These are phyloP conservation scores for Apodemia hepburni DNA, from an alignment of 2,888 invertebrate species.

Conservation along the genomic window DNA sequence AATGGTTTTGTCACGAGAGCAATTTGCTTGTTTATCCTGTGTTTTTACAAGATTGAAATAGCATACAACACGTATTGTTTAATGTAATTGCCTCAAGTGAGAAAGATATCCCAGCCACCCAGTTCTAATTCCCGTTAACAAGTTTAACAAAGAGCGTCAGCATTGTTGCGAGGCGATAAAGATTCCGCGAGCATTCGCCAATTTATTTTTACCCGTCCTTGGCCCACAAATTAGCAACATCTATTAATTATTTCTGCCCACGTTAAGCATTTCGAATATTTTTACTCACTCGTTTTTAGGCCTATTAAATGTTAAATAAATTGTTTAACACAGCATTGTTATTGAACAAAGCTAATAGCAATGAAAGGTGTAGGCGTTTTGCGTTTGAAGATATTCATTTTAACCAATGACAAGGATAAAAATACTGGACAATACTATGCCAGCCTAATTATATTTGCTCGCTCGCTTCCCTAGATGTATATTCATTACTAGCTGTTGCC, in stretches of 20 bases:
- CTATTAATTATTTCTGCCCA: background rate
- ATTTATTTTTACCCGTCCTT: conserved; percentile 3
- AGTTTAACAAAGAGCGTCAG: background rate
- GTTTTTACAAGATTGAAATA: too few relatives aligned
- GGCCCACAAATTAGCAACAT: background rate
- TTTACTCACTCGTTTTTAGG: background rate
- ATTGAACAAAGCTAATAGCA: background rate
- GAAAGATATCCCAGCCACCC: background rate
- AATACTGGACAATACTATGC: too few relatives aligned
- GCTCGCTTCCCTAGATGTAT: too few relatives aligned
- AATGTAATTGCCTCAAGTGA: too few relatives aligned
- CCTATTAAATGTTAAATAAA: conserved; percentile 7
- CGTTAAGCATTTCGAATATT: conserved; percentile 1
- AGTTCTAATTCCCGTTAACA: conserved; percentile 5
- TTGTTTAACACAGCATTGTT: background rate
- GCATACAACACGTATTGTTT: too few relatives aligned
- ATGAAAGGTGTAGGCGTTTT: background rate
- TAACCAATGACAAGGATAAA: too few relatives aligned
- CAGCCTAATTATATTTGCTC: too few relatives aligned
- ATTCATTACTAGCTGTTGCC: too few relatives aligned
- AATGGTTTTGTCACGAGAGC: too few relatives aligned
- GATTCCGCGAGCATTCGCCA: background rate
- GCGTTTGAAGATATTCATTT: background rate
- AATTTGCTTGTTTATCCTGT: too few relatives aligned
- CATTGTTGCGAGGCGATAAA: background rate